These are phyloP conservation scores for Potamilus streckersoni DNA, from an alignment of 1,140 invertebrate species.

Conservation along the genomic window DNA sequence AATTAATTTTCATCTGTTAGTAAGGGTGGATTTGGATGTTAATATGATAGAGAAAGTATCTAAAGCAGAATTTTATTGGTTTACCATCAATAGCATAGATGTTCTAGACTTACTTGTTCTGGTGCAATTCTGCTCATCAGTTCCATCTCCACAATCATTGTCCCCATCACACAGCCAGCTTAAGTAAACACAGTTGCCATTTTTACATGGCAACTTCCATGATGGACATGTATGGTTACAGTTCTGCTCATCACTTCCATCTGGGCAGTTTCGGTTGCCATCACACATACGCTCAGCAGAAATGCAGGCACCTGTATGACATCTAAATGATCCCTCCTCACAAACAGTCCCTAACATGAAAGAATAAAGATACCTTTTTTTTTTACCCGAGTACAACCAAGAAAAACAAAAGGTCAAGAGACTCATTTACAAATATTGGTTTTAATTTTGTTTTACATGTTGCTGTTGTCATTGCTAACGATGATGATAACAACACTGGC, in stretches of 20 bases:
- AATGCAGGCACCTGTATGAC: constrained; percentile 31
- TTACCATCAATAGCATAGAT: too few relatives aligned
- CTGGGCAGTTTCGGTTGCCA: constrained; percentile 33
- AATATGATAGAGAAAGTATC: too few relatives aligned
- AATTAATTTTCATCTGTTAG: too few relatives aligned
- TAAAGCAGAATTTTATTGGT: too few relatives aligned
- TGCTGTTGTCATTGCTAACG: too few relatives aligned
- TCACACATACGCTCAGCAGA: constrained; percentile 40
- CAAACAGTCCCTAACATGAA: constrained; percentile 1
- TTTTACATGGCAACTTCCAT: constrained; percentile 34
- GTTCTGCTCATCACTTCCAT: constrained; percentile 32
- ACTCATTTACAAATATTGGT: too few relatives aligned
- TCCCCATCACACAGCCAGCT: constrained; percentile 52
- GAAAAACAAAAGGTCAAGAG: too few relatives aligned
- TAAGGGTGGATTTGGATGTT: too few relatives aligned
- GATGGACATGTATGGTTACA: constrained; percentile 12
- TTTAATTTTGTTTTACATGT: too few relatives aligned
- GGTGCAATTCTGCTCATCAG: constrained; percentile 62
- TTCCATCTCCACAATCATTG: constrained; percentile 56
- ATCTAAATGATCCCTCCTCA: constrained; percentile 10
- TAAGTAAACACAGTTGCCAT: constrained; percentile 42
- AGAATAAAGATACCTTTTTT: too few relatives aligned
- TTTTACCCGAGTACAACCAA: too few relatives aligned
- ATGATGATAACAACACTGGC: too few relatives aligned
- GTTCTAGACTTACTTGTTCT: not conserved